Evolutionary conservation across 2,797 vertebrate genomes (phyloP).

Genomic region (Paramormyrops hopkinsi): DNA sequence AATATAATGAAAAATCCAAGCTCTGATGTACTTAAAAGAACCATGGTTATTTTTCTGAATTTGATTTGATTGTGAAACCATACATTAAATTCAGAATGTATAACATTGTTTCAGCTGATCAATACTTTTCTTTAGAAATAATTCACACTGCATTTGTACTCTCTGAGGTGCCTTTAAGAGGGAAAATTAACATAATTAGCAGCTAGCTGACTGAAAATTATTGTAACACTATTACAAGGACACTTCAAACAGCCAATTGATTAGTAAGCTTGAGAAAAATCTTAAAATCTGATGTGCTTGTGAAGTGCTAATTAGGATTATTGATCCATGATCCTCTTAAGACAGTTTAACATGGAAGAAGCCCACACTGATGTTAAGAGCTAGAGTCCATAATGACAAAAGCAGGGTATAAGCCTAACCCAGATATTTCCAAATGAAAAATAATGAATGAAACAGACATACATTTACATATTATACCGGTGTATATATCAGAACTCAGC

Average conservation of each 20-base stretch:
- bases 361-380: constrained; percentile 27
- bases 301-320: constrained; percentile 52
- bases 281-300: constrained; percentile 39
- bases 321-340: constrained; percentile 48
- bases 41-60: not conserved
- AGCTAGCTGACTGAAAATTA: constrained; percentile 35
- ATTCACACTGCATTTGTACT: not conserved
- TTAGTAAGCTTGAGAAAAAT: constrained; percentile 46
- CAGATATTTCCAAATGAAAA: not conserved
- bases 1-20: not conserved
- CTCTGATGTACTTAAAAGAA: not conserved
- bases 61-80: not conserved
- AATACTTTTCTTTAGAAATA: not conserved
- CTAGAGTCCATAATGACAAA: not conserved
- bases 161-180: not conserved
- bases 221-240: constrained; percentile 35
- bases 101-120: not conserved
- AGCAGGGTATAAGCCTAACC: not conserved
- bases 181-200: constrained; percentile 27
- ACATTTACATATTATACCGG: not conserved
- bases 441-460: not conserved
- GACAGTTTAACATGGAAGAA: constrained; percentile 36
- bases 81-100: not conserved
- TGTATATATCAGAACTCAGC: not conserved
- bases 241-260: constrained; percentile 53